These are phyloP conservation scores for Pseudorectes ferrugineus DNA, from an alignment of 2,113 vertebrate genomes.

Conservation along the genomic window DNA sequence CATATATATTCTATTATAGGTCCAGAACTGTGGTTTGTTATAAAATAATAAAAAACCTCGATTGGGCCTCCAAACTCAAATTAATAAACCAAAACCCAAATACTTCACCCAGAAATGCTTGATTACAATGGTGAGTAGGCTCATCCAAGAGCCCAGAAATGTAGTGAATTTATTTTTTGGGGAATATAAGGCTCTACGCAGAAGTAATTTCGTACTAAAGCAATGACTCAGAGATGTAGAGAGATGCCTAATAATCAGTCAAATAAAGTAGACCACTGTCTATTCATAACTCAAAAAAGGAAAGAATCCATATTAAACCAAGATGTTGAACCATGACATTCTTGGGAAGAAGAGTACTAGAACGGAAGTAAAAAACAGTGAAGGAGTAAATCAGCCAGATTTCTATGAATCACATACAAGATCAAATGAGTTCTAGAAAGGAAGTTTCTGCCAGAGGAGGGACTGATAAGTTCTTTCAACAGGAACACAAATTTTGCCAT, in stretches of 20 bases:
- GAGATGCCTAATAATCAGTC: neutral
- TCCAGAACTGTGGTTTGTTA: neutral
- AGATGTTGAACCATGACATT: fast-evolving
- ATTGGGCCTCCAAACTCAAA: neutral
- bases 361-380: neutral
- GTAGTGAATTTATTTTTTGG: neutral
- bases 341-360: neutral
- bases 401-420: neutral
- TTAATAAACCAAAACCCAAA: neutral
- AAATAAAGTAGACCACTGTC: neutral
- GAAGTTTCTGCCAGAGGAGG: neutral
- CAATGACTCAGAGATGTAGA: neutral
- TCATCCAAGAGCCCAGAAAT: neutral
- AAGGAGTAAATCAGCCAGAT: neutral
- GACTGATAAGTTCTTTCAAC: neutral
- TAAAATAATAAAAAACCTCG: neutral
- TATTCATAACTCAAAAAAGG: neutral
- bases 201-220: neutral
- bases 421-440: neutral
- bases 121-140: neutral
- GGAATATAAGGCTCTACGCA: neutral
- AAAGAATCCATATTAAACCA: neutral
- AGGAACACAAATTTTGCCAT: fast-evolving
- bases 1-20: neutral
- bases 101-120: neutral